A percentile compares a stretch with the other conserved stretches of the same genome.
Evolutionary conservation across 2,113 vertebrate species (phyloP).

Genomic region (Xiphias gladius): DNA sequence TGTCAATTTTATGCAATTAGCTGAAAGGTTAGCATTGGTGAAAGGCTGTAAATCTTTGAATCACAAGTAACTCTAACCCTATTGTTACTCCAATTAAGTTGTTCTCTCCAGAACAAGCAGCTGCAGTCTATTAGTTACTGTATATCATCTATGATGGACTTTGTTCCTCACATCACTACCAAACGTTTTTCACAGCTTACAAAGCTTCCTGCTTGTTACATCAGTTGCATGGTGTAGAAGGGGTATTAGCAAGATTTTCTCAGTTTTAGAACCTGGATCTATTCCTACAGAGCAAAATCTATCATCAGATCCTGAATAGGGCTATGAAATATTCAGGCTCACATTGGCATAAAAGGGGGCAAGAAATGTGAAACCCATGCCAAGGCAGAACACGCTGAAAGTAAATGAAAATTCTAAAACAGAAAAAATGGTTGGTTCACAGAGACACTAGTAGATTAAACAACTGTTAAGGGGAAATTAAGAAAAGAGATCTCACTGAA

Average conservation of each 20-base stretch:
- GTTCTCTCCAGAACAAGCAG: conserved; percentile 1
- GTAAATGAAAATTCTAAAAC: conserved; percentile 6
- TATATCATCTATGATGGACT: neutral
- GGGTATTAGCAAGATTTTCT: neutral
- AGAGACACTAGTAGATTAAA: neutral
- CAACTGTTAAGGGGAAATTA: neutral
- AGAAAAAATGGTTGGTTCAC: neutral
- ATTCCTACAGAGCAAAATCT: conserved; percentile 25
- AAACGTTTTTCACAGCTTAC: neutral
- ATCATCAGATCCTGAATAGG: conserved; percentile 7
- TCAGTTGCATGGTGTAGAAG: conserved; percentile 17
- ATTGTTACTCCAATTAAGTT: conserved; percentile 35
- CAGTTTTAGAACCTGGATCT: conserved; percentile 25
- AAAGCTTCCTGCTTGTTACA: neutral
- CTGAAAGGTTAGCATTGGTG: conserved; percentile 23
- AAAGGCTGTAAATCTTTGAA: conserved; percentile 38
- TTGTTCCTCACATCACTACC: neutral
- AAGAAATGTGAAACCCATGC: conserved; percentile 9
- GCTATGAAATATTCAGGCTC: conserved; percentile 55
- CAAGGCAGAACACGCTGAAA: neutral
- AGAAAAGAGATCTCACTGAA: neutral
- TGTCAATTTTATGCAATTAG: conserved; percentile 31
- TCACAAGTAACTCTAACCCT: conserved; percentile 21
- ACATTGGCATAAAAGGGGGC: conserved; percentile 24
- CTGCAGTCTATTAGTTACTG: conserved; percentile 35